A percentile compares a stretch with the other conserved stretches of the same genome.
These are phyloP conservation scores for Epinotia bilunana DNA, from an alignment of 2,888 invertebrate species.

Conservation along the genomic window DNA sequence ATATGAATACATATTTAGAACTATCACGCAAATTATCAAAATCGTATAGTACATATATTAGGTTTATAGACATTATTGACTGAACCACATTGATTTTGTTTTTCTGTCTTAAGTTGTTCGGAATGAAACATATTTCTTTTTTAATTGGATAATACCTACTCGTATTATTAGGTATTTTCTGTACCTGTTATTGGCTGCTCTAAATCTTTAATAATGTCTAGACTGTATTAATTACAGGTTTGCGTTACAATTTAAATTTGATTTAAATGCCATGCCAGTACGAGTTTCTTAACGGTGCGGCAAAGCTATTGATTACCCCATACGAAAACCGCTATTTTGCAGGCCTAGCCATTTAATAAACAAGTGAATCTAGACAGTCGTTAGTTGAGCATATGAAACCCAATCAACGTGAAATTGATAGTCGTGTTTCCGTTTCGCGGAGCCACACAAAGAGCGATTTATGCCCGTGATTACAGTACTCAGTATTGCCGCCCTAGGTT, in stretches of 20 bases:
- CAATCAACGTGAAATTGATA: slow-evolving; percentile 31
- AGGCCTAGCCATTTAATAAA: slow-evolving; percentile 14
- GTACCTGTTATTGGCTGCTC: not conserved
- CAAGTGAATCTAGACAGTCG: not conserved
- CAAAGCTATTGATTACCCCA: not conserved
- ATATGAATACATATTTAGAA: not conserved
- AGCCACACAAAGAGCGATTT: slow-evolving; percentile 23
- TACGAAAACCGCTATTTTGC: not conserved
- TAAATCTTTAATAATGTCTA: slow-evolving; percentile 8
- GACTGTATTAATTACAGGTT: slow-evolving; percentile 5
- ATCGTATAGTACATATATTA: not conserved
- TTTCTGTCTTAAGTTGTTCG: too few species aligned
- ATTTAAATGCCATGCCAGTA: not conserved
- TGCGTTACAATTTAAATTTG: not conserved
- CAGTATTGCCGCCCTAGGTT: not conserved
- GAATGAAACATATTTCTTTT: too few species aligned
- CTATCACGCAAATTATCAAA: not conserved
- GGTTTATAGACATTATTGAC: too few species aligned
- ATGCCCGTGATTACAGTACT: slow-evolving; percentile 10
- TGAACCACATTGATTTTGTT: too few species aligned
- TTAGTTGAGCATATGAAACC: slow-evolving; percentile 20
- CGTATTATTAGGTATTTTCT: not conserved
- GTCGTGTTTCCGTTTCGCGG: slow-evolving; percentile 18
- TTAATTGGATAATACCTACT: too few species aligned
- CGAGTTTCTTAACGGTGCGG: not conserved